Percentiles rank a stretch among this genome's conserved stretches.
phyloP scores from a whole-genome alignment of 2,888 invertebrate genomes.

The Orchesellides sinensis region DNA sequence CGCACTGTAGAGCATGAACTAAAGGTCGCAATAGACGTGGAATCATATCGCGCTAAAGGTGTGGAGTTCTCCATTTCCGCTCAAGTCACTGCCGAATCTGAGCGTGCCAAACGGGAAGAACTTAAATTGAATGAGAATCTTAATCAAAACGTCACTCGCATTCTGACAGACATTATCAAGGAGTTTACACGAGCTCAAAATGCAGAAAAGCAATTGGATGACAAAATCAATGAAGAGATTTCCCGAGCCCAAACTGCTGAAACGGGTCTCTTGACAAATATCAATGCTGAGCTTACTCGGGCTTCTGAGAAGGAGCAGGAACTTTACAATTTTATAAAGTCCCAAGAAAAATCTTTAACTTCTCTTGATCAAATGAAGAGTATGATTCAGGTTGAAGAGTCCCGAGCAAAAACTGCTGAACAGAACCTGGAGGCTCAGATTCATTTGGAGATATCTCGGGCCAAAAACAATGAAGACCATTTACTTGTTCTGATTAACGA shows the following conservation, averaged over 20 bases:
- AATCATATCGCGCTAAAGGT: constrained; percentile 50
- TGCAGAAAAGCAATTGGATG: constrained; percentile 44
- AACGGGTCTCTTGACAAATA: constrained; percentile 24
- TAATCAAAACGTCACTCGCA: constrained; percentile 15
- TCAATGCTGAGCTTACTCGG: constrained; percentile 38
- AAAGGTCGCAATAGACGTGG: constrained; percentile 41
- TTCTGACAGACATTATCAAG: constrained; percentile 40
- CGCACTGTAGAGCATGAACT: constrained; percentile 40
- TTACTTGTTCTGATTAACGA: neutral
- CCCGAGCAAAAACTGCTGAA: constrained; percentile 34
- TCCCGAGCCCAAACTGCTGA: constrained; percentile 38
- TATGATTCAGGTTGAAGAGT: constrained; percentile 11
- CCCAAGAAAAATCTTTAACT: constrained; percentile 10
- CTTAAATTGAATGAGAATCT: constrained; percentile 23
- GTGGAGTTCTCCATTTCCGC: constrained; percentile 50
- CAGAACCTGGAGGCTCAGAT: constrained; percentile 16
- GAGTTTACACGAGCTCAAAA: constrained; percentile 51
- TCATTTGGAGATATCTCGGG: neutral
- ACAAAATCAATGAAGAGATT: constrained; percentile 37
- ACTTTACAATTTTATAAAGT: neutral
- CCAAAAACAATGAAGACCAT: constrained; percentile 36
- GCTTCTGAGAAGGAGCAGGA: constrained; percentile 46
- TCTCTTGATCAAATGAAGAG: neutral
- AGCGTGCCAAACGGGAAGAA: constrained; percentile 43
- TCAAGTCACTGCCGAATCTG: constrained; percentile 34